Percentiles rank a stretch among this genome's conserved stretches.
Evolutionary conservation across 2,797 vertebrate genomes (phyloP).

Genomic region (Streptopelia turtur): DNA sequence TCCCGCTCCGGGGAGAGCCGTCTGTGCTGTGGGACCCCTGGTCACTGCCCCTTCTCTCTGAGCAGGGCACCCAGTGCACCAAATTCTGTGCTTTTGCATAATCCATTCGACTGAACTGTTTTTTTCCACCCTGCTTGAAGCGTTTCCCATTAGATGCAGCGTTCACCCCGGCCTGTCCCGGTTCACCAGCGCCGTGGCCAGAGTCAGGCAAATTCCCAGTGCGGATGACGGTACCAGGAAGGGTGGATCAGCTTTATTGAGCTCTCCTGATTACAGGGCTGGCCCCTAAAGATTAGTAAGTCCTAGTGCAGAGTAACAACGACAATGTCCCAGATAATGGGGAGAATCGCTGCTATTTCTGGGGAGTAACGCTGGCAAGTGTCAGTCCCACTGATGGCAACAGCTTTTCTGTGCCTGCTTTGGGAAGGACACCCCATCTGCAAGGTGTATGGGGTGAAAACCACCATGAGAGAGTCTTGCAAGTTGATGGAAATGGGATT

Average conservation of each 20-base stretch:
- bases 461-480: neutral
- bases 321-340: neutral
- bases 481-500: neutral
- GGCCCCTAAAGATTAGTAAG: neutral
- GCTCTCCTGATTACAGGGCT: neutral
- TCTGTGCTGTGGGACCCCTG: neutral
- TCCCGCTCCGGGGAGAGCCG: neutral
- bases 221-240: neutral
- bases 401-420: rapidly evolving
- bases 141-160: neutral
- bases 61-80: neutral
- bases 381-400: neutral
- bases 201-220: neutral
- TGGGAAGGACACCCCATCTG: neutral
- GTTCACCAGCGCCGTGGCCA: neutral
- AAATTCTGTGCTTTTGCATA: neutral
- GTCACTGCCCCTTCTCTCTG: neutral
- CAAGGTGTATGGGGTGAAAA: neutral
- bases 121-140: neutral
- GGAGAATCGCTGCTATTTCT: neutral
- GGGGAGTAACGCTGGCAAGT: neutral
- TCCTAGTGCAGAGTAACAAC: neutral
- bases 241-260: neutral
- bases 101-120: neutral
- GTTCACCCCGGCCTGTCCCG: neutral